Evolutionary conservation across 1,140 invertebrate species (phyloP).

Genomic region (Anadara kagoshimensis): DNA sequence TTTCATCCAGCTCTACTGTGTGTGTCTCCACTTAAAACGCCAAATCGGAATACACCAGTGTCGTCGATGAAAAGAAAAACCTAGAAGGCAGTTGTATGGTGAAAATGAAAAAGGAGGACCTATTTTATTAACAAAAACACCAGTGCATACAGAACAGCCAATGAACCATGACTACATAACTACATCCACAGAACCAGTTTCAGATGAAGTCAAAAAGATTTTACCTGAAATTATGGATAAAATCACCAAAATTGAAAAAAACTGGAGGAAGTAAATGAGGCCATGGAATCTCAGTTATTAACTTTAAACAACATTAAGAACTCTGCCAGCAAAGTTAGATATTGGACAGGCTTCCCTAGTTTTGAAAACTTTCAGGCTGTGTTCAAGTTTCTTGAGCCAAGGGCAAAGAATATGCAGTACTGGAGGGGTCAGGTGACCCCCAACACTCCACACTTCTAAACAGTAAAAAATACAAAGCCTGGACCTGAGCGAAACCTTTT

Average conservation of each 20-base stretch:
- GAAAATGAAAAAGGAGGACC: too few species aligned
- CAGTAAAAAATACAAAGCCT: too few species aligned
- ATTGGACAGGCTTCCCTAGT: constrained; percentile 2
- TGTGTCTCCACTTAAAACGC: too few species aligned
- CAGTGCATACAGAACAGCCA: too few species aligned
- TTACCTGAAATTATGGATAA: constrained; percentile 5
- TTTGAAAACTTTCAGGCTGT: not conserved
- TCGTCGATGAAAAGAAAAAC: too few species aligned
- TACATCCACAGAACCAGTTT: not conserved
- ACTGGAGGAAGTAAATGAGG: not conserved
- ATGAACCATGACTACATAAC: constrained; percentile 63
- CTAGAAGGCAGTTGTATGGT: too few species aligned
- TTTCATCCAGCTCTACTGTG: too few species aligned
- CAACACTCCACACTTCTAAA: not conserved
- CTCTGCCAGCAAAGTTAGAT: not conserved
- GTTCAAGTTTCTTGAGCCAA: too few species aligned
- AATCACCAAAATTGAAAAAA: not conserved
- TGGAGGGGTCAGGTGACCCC: not conserved
- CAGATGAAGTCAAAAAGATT: not conserved
- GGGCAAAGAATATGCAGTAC: not conserved
- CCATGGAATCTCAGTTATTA: not conserved
- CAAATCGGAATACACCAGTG: too few species aligned
- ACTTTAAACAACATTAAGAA: not conserved
- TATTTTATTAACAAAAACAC: too few species aligned
- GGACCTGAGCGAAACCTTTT: constrained; percentile 1